Evolutionary conservation across 2,113 vertebrate species (phyloP), one percentile per base, ranked within the genome.

Genomic region (Lagopus leucura): DNA sequence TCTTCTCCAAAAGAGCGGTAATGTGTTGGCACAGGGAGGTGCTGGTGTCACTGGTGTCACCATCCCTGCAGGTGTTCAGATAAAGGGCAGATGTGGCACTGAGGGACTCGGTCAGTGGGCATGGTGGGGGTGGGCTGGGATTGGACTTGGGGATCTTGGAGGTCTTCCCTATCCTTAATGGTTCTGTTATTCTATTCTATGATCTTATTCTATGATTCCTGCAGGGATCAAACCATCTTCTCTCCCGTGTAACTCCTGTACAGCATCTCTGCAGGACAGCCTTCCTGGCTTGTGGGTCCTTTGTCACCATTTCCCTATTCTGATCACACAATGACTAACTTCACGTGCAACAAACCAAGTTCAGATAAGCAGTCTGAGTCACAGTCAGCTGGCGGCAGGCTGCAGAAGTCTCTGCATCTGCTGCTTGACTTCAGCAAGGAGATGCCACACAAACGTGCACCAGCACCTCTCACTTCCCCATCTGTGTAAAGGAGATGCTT

Each of bases 361-460:
- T n/a, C 20, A 38, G 8, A 43, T 22, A 47, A 34, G 61, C 16
- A 1, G 2, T 48, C 11, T n/a, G 38, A 50, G 63, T 27, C 28
- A 1, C 1, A 10, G 32, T 61, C 45, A 34, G n/a, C 11, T 48
- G 36, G 58, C 60, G 70, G 65, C 36, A 28, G 27, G 34, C 79
- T 72, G 40, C 11, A 43, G 47, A 28, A 45, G 28, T 54, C 85
- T 72, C 67, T 64, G 10, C 24, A 45, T 15, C 66, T 70, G 10
- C 58, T 3, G 3, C 42, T 66, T 57, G 60, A 38, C 60, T 61
- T 78, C 32, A 75, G 54, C 16, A 32, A 14, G 21, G 66, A 27
- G 42, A 11, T 38, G 12, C n/a, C 12, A 0, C 3, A 1, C 28
- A 28, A 21, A 10, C 48, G 43, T 12, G 34, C 24, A 30, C 21